Evolutionary conservation across 2,797 vertebrate genomes (phyloP), one percentile per base, ranked within the genome.

Genomic region (Stomatorhinus walkeri): DNA sequence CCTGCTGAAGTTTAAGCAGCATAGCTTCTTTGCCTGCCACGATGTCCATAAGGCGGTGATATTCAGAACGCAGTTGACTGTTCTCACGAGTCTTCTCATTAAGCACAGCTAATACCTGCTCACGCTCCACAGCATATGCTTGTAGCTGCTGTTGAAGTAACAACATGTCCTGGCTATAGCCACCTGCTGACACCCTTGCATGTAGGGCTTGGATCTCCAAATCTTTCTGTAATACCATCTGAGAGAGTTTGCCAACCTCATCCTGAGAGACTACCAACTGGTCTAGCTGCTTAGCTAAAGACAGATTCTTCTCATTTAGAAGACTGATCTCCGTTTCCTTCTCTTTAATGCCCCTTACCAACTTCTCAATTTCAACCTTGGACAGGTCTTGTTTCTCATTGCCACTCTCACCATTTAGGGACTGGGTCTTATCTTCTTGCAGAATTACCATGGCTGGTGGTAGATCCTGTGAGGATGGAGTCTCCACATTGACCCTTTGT

Each of bases 351-450:
- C 98, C 98, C 91, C 94, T 96, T 36, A 99, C 96, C 88, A 99
- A 92, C 88, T 93, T 96, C 87, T 98, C 97, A 2, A 98, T 96
- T 91, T 99, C 98, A 2, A 95, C 97, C 94, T 99, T 99, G 1
- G 98, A 99, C 87, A 99, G 93, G 91, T 99, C 98, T 10, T 99
- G 97, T 61, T 99, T 99, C 94, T 99, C 98, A 5, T 97, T 97
- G 87, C 96, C 98, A 19, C 97, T 98, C 92, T 99, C 98, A 88
- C 97, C 95, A 87, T 95, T 96, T 24, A 98, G 94, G 0, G 96
- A 95, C 90, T 96, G 96, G 32, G 95, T 97, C 94, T 99, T 99
- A 64, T 97, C 96, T 92, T 98, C 97, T 88, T 96, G 97, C 91
- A 99, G 96, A 91, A 99, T 97, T 89, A 97, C 94, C 2, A 96